Conservation (phyloP, 2,797 vertebrate species). For the Apodemus agrarius region DNA sequence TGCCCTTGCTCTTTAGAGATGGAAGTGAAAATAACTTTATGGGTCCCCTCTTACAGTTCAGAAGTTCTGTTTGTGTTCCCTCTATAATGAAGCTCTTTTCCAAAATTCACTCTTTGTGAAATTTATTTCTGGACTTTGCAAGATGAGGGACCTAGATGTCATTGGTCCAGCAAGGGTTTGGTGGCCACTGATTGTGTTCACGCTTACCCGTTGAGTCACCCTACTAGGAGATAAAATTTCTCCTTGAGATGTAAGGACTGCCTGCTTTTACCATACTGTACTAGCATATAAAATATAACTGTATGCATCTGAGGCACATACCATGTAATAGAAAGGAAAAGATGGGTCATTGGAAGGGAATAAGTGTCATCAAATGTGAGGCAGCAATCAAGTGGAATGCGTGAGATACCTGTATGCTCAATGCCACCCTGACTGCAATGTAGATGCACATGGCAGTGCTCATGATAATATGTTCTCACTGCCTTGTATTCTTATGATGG, state of each 20-base stretch:
- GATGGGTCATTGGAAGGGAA: neutral
- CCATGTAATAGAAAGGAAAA: neutral
- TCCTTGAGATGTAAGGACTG: neutral
- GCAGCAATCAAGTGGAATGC: neutral
- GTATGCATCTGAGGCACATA: neutral
- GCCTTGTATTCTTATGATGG: no score
- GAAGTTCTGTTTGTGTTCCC: neutral
- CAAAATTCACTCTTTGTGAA: neutral
- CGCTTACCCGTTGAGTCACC: neutral
- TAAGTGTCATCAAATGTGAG: neutral
- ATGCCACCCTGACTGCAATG: neutral
- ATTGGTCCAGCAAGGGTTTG: neutral
- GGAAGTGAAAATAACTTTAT: neutral
- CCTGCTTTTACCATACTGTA: neutral
- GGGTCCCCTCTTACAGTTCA: neutral
- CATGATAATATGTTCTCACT: neutral
- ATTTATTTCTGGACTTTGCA: neutral
- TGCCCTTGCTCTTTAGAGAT: neutral
- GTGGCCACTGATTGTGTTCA: neutral
- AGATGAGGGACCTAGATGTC: neutral
- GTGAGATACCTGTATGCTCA: accelerated
- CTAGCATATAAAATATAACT: neutral
- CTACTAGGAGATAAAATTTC: neutral
- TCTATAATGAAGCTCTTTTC: neutral
- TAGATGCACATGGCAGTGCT: neutral